These are phyloP conservation scores for Dasypus novemcinctus DNA, from an alignment of 2,113 vertebrate species.

Conservation along the genomic window DNA sequence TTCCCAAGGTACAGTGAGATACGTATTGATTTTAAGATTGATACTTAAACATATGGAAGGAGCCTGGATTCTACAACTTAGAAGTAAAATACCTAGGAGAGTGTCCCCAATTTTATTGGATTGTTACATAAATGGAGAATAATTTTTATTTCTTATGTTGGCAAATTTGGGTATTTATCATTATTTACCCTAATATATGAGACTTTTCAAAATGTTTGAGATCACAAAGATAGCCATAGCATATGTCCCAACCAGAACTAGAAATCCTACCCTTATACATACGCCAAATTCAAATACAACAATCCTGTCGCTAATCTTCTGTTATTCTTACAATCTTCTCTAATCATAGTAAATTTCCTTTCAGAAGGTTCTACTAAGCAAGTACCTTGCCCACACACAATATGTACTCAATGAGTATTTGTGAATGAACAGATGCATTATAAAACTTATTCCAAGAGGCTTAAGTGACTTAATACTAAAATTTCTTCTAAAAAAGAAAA, in stretches of 20 bases:
- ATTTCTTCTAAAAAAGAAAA: conserved; percentile 1
- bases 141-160: not conserved
- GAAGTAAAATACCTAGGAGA: not conserved
- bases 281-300: not conserved
- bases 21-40: conserved; percentile 4
- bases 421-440: not conserved
- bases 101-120: not conserved
- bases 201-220: not conserved
- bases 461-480: not conserved
- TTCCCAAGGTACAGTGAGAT: not conserved
- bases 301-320: not conserved
- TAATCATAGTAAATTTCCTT: not conserved
- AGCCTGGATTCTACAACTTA: not conserved
- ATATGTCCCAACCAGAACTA: not conserved
- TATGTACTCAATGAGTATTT: not conserved
- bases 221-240: not conserved
- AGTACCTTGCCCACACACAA: not conserved
- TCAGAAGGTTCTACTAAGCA: not conserved
- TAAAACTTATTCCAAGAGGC: not conserved
- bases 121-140: not conserved
- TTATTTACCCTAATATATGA: not conserved
- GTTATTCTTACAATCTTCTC: not conserved
- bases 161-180: not conserved
- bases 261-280: not conserved
- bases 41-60: not conserved